These are phyloP conservation scores for Leucoptera coffeella DNA, from an alignment of 2,888 invertebrate species.

Conservation along the genomic window DNA sequence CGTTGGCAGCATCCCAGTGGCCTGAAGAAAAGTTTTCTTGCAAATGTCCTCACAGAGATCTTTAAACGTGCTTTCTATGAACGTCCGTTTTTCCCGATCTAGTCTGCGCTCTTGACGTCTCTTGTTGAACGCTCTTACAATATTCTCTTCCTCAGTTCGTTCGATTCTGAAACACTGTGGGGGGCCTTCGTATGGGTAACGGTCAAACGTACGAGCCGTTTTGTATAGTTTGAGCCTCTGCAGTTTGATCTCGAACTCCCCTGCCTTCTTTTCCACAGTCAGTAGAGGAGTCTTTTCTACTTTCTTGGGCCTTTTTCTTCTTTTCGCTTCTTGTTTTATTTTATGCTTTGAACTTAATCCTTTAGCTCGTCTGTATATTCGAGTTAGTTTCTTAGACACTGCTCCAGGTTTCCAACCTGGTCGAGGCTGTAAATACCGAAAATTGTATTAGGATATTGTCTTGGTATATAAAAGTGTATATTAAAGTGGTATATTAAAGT, in stretches of 20 bases:
- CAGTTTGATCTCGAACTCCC: conserved; percentile 38
- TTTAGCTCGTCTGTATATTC: no score
- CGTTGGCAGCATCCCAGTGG: conserved; percentile 26
- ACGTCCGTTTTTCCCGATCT: conserved; percentile 29
- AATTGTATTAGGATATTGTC: no score
- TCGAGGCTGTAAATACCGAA: conserved; percentile 34
- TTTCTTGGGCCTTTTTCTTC: no score
- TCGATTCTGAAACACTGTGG: conserved; percentile 30
- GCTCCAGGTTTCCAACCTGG: conserved; percentile 40
- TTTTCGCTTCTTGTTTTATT: no score
- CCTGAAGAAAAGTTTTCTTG: conserved; percentile 37
- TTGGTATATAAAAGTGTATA: no score
- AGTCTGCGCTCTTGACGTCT: conserved; percentile 24
- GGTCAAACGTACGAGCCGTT: conserved; percentile 24
- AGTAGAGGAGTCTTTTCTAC: no score
- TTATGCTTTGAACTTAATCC: no score
- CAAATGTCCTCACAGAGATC: conserved; percentile 41
- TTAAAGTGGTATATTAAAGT: no score
- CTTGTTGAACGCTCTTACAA: conserved; percentile 22
- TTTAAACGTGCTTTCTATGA: conserved; percentile 32
- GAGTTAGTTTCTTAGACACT: no score
- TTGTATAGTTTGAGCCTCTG: conserved; percentile 32
- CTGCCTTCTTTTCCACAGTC: conserved; percentile 30
- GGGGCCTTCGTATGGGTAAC: conserved; percentile 36
- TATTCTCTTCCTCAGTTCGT: conserved; percentile 36